A percentile compares a stretch with the other conserved stretches of the same genome.
phyloP scores from a whole-genome alignment of 23 tunicate species.

The Styela plicata region DNA sequence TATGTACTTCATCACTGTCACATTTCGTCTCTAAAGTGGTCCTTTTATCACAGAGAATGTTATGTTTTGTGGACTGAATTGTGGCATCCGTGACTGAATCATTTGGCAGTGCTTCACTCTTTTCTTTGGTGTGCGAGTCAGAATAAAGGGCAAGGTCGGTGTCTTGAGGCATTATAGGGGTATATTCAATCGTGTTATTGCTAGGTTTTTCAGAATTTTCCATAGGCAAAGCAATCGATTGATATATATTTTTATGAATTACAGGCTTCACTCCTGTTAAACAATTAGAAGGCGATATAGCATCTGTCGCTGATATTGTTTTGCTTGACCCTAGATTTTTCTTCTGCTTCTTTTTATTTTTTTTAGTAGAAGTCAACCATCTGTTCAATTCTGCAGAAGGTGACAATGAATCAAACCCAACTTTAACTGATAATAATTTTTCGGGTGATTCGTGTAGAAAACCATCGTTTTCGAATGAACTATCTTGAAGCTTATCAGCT shows the following conservation, averaged over 20 bases:
- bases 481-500: not conserved
- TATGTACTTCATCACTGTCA: not conserved
- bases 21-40: not conserved
- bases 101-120: not conserved
- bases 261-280: not conserved
- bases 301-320: not conserved
- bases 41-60: not conserved
- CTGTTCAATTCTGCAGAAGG: slow-evolving; percentile 5
- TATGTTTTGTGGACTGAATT: not conserved
- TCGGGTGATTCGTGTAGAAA: not conserved
- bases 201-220: not conserved
- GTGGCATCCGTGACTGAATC: not conserved
- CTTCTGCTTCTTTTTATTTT: not conserved
- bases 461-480: too few species aligned
- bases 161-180: too few species aligned
- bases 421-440: not conserved
- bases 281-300: not conserved
- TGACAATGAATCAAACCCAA: not conserved
- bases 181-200: too few species aligned
- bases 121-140: too few species aligned
- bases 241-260: not conserved
- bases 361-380: not conserved
- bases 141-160: not conserved
- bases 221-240: not conserved
- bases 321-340: not conserved